These are phyloP conservation scores for Seriola aureovittata DNA, from an alignment of 2,113 vertebrate genomes.

Conservation along the genomic window DNA sequence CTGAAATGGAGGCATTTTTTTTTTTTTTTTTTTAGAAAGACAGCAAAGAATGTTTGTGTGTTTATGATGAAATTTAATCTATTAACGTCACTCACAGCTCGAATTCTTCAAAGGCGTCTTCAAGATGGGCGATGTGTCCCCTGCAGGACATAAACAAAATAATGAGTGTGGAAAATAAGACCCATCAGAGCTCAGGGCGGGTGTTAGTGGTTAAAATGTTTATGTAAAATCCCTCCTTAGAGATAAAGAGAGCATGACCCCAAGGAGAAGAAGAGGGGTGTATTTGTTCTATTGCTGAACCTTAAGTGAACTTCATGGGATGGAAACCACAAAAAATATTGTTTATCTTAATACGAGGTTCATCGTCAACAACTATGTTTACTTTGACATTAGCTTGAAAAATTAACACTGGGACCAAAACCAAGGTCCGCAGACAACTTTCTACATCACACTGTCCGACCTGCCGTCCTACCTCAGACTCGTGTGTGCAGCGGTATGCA, in stretches of 20 bases:
- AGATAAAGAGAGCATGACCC: constrained; percentile 6
- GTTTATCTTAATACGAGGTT: background rate
- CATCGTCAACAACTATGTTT: background rate
- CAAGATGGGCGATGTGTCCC: constrained; percentile 87
- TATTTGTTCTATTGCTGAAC: background rate
- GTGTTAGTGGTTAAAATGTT: constrained; percentile 20
- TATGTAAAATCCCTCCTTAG: constrained; percentile 28
- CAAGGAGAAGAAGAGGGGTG: background rate
- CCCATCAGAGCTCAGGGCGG: constrained; percentile 1
- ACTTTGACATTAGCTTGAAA: background rate
- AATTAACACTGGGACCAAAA: background rate
- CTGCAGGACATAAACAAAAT: constrained; percentile 72
- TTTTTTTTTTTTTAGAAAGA: background rate
- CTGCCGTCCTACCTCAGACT: background rate
- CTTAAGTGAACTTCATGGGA: background rate
- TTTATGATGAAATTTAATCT: background rate
- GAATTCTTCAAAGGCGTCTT: constrained; percentile 87
- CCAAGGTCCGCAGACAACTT: background rate
- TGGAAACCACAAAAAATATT: constrained; percentile 16
- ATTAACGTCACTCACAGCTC: constrained; percentile 87
- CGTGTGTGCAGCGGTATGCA: background rate
- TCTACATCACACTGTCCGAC: background rate
- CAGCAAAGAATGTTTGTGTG: background rate
- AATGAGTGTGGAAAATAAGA: constrained; percentile 18
- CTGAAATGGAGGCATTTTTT: constrained; percentile 76